Evolutionary conservation across 2,888 invertebrate species (phyloP).

Genomic region (Philopedon plagiatum): DNA sequence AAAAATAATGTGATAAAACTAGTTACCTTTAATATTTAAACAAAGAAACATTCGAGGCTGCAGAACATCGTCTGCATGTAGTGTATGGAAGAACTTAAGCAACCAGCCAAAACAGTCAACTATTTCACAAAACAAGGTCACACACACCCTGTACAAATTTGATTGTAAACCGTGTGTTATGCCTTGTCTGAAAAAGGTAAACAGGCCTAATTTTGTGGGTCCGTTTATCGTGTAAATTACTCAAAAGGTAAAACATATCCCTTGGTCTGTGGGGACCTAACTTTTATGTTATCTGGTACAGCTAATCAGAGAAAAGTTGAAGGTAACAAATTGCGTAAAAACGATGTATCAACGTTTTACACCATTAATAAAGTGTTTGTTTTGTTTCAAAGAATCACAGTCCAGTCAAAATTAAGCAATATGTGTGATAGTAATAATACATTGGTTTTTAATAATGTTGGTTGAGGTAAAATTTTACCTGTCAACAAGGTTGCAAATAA

Average conservation of each 20-base stretch:
- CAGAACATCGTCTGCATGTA: too few relatives aligned
- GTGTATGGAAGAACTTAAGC: too few relatives aligned
- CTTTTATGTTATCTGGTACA: slow-evolving; percentile 6
- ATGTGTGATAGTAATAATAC: too few relatives aligned
- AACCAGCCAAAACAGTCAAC: too few relatives aligned
- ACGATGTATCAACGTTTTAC: background rate
- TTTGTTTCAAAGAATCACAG: too few relatives aligned
- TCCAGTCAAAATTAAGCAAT: background rate
- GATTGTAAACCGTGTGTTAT: background rate
- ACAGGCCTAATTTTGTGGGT: slow-evolving; percentile 11
- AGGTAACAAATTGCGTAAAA: background rate
- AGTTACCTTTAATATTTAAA: too few relatives aligned
- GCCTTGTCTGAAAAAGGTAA: slow-evolving; percentile 7
- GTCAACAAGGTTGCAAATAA: too few relatives aligned
- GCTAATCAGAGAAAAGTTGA: background rate
- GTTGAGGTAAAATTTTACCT: too few relatives aligned
- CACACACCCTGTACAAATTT: background rate
- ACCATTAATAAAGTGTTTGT: background rate
- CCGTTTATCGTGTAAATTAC: slow-evolving; percentile 4
- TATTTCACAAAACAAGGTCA: too few relatives aligned
- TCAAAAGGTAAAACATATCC: slow-evolving; percentile 4
- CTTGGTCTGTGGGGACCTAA: background rate
- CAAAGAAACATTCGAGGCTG: too few relatives aligned
- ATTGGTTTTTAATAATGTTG: too few relatives aligned
- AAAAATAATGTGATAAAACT: too few relatives aligned